A percentile compares a stretch with the other conserved stretches of the same genome.
Evolutionary conservation across 2,113 vertebrate species (phyloP).

Genomic region (Thinocorus orbignyianus): DNA sequence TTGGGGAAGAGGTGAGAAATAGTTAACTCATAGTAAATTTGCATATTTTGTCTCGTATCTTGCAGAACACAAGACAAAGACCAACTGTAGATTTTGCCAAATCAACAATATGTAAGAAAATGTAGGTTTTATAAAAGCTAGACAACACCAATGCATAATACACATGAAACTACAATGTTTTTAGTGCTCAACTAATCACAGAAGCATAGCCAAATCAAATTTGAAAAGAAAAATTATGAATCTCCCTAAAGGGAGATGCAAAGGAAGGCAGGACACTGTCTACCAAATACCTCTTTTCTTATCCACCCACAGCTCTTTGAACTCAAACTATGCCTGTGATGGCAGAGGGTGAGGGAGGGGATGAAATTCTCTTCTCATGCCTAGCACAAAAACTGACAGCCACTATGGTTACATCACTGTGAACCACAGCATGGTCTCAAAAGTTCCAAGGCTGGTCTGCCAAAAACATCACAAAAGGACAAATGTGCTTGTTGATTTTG

Average conservation of each 20-base stretch:
- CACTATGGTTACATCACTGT: neutral
- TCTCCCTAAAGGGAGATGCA: neutral
- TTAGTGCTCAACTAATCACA: neutral
- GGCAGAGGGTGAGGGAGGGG: neutral
- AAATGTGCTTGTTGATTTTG: neutral
- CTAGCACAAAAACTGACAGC: neutral
- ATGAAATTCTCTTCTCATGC: neutral
- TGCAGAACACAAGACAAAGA: neutral
- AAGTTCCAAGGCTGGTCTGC: neutral
- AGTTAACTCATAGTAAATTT: neutral
- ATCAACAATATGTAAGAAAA: neutral
- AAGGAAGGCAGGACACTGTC: neutral
- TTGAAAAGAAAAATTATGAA: neutral
- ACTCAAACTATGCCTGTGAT: accelerated
- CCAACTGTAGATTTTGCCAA: neutral
- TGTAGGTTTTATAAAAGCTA: neutral
- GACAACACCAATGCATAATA: neutral
- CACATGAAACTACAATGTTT: neutral
- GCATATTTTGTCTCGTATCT: neutral
- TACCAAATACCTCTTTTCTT: neutral
- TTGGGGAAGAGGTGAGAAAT: neutral
- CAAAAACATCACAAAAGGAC: neutral
- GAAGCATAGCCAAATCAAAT: neutral
- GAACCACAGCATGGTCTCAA: neutral
- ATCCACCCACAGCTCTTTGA: neutral